These are phyloP conservation scores for Rafetus swinhoei DNA, from an alignment of 2,113 vertebrate species.

Conservation along the genomic window DNA sequence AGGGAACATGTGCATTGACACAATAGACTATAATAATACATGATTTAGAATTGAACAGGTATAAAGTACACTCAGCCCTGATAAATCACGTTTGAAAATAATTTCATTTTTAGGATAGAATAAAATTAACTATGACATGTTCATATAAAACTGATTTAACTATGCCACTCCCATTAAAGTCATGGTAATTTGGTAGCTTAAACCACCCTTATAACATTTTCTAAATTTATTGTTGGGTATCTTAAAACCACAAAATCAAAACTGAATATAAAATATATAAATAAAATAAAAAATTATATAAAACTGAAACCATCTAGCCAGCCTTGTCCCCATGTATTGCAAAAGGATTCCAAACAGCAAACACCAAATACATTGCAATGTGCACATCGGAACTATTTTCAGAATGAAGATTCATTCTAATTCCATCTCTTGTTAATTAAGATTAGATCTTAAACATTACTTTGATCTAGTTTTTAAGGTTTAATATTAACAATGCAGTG, in stretches of 20 bases:
- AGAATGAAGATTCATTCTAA: not conserved
- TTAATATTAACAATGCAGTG: not conserved
- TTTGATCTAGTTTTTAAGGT: not conserved
- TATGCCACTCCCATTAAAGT: slow-evolving; percentile 53
- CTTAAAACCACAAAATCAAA: not conserved
- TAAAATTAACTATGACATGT: not conserved
- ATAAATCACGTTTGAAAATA: not conserved
- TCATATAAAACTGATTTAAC: slow-evolving; percentile 18
- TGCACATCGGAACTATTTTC: slow-evolving; percentile 23
- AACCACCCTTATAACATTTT: not conserved
- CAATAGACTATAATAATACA: slow-evolving; percentile 55
- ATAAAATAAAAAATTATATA: no score
- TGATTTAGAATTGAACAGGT: slow-evolving; percentile 22
- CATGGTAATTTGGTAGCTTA: slow-evolving; percentile 21
- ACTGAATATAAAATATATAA: not conserved
- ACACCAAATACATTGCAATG: not conserved
- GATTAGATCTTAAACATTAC: not conserved
- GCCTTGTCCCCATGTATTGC: not conserved
- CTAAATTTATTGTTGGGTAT: not conserved
- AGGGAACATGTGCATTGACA: slow-evolving; percentile 14
- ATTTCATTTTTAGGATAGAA: not conserved
- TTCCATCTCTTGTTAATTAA: not conserved
- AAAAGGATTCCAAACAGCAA: not conserved
- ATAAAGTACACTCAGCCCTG: not conserved
- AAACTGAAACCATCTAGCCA: not conserved